A percentile compares a stretch with the other conserved stretches of the same genome.
phyloP scores from a whole-genome alignment of 1,140 invertebrate genomes.

The Drosophila ficusphila region DNA sequence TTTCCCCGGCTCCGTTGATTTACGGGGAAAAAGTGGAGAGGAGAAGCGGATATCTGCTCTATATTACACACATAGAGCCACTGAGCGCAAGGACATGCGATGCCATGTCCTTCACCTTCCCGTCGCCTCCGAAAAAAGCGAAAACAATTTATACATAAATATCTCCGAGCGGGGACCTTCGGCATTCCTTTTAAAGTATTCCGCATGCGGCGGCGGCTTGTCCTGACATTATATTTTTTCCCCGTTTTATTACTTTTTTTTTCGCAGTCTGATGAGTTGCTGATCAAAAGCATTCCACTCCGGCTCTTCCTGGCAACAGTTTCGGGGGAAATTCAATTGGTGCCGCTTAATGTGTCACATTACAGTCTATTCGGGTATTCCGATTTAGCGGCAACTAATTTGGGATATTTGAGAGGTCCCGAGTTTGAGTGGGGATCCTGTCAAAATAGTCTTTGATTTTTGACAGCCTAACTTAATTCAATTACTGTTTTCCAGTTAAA shows the following conservation, averaged over 20 bases:
- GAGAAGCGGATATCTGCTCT: slow-evolving; percentile 34
- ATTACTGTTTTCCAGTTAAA: not conserved
- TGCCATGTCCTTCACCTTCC: slow-evolving; percentile 53
- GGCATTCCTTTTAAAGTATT: slow-evolving; percentile 57
- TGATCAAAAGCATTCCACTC: slow-evolving; percentile 54
- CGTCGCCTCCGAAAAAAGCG: slow-evolving; percentile 1
- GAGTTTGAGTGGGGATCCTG: not conserved
- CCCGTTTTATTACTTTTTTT: slow-evolving; percentile 14
- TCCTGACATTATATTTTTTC: slow-evolving; percentile 48
- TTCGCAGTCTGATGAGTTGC: slow-evolving; percentile 29
- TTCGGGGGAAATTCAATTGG: slow-evolving; percentile 27
- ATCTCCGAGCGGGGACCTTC: slow-evolving; percentile 45
- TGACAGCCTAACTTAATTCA: not conserved
- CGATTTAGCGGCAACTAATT: slow-evolving; percentile 19
- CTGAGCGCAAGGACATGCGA: slow-evolving; percentile 45
- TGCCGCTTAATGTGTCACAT: slow-evolving; percentile 26
- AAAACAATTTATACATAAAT: slow-evolving; percentile 55
- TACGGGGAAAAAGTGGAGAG: slow-evolving; percentile 31
- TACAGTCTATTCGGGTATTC: slow-evolving; percentile 23
- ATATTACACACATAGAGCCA: slow-evolving; percentile 39
- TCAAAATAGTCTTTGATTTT: not conserved
- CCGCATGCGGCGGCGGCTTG: slow-evolving; percentile 29
- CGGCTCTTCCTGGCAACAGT: slow-evolving; percentile 12
- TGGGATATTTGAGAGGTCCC: slow-evolving; percentile 8
- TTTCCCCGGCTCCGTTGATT: slow-evolving; percentile 65